Percentiles rank a stretch among this genome's conserved stretches.
These are phyloP conservation scores for Sphinx pinastri DNA, from an alignment of 2,888 invertebrate species.

Conservation along the genomic window DNA sequence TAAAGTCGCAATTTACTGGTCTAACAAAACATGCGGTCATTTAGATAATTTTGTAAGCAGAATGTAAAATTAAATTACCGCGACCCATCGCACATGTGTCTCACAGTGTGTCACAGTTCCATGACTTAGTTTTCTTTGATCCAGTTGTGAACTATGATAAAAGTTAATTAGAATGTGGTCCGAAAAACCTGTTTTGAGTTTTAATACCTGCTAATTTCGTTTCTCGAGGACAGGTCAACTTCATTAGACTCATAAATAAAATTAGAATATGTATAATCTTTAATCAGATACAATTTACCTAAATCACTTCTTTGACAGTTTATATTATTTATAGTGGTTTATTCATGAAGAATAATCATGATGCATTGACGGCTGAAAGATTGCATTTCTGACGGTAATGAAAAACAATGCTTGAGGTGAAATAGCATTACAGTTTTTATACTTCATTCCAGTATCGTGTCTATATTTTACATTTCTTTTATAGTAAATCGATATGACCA, in stretches of 20 bases:
- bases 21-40: neutral
- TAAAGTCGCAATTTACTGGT: conserved; percentile 11
- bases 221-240: neutral
- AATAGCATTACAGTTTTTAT: too few species aligned
- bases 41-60: neutral
- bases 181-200: neutral
- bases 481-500: too few species aligned
- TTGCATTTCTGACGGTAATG: neutral
- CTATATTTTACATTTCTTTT: too few species aligned
- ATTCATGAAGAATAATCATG: conserved; percentile 4
- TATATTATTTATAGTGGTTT: neutral
- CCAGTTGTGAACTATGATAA: conserved; percentile 14
- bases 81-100: neutral
- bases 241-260: conserved; percentile 1
- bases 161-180: conserved; percentile 3
- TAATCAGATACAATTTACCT: neutral
- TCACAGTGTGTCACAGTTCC: neutral
- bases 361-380: neutral
- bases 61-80: neutral
- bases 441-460: too few species aligned
- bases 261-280: conserved; percentile 11
- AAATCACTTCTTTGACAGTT: neutral
- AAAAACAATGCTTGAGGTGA: too few species aligned
- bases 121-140: conserved; percentile 5
- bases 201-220: neutral